phyloP scores from a whole-genome alignment of 2,888 invertebrate genomes.

The Pediacus dermestoides region DNA sequence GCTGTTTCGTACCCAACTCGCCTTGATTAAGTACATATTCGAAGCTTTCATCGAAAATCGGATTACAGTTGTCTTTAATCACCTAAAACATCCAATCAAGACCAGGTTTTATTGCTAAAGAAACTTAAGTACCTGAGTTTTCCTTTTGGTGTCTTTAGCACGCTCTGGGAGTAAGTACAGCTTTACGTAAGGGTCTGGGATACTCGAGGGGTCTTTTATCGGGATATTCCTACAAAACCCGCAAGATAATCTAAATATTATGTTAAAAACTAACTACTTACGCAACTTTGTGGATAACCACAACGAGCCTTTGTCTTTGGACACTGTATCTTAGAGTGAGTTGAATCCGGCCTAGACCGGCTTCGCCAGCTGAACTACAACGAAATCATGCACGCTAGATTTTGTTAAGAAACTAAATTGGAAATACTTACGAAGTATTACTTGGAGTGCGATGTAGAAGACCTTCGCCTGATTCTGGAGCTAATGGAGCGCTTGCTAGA shows the following conservation, averaged over 20 bases:
- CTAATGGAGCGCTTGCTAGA: conserved; percentile 40
- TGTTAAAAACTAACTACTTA: conserved; percentile 53
- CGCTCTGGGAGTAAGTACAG: conserved; percentile 81
- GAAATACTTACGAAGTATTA: conserved; percentile 44
- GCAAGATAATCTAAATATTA: conserved; percentile 11
- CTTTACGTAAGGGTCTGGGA: conserved; percentile 90
- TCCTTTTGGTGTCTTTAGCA: conserved; percentile 81
- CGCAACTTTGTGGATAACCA: conserved; percentile 88
- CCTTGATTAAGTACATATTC: conserved; percentile 82
- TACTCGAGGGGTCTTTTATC: conserved; percentile 71
- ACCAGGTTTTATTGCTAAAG: conserved; percentile 7
- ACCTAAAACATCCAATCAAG: conserved; percentile 48
- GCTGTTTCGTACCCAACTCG: conserved; percentile 70
- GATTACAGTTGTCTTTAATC: conserved; percentile 86
- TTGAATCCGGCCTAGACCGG: conserved; percentile 76
- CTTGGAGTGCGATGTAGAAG: conserved; percentile 47
- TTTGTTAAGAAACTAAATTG: conserved; percentile 3
- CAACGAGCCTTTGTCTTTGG: conserved; percentile 74
- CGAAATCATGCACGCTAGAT: no score
- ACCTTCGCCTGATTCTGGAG: conserved; percentile 32
- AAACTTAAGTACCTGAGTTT: conserved; percentile 63
- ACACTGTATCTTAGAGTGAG: conserved; percentile 81
- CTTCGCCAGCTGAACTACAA: conserved; percentile 65
- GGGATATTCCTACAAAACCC: conserved; percentile 22
- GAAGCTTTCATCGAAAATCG: conserved; percentile 86